Conservation (phyloP, 1,140 invertebrate species). For the Danaus melanippus region DNA sequence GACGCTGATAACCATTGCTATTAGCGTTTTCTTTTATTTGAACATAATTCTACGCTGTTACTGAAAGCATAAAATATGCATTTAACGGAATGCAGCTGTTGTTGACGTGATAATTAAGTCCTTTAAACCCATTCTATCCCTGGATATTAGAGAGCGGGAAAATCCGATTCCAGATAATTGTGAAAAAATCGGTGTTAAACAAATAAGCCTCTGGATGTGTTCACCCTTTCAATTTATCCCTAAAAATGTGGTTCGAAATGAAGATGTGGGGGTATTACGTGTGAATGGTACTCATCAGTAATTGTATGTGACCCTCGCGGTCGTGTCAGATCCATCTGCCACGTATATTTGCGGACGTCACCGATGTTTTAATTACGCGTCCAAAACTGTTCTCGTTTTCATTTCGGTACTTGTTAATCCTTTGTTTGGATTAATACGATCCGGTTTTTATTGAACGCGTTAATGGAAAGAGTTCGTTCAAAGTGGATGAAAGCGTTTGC, state of each 20-base stretch:
- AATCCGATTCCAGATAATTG: not conserved
- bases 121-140: constrained; percentile 12
- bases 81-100: constrained; percentile 16
- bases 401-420: constrained; percentile 35
- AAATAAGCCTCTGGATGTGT: constrained; percentile 9
- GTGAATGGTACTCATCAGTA: constrained; percentile 38
- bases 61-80: constrained; percentile 10
- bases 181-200: not conserved
- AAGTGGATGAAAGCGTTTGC: constrained; percentile 29
- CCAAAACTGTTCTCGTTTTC: constrained; percentile 35
- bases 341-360: constrained; percentile 36
- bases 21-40: constrained; percentile 8
- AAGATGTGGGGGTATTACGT: constrained; percentile 23
- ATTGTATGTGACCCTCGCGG: constrained; percentile 44
- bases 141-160: constrained; percentile 6
- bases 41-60: constrained; percentile 10
- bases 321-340: constrained; percentile 33
- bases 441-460: constrained; percentile 23
- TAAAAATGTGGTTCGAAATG: constrained; percentile 21
- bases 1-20: constrained; percentile 1
- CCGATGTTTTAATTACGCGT: constrained; percentile 52
- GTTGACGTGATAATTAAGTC: constrained; percentile 25
- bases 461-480: constrained; percentile 37
- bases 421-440: constrained; percentile 50
- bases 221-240: constrained; percentile 6